phyloP scores from a whole-genome alignment of 2,888 invertebrate species.

The Brenthis hecate region DNA sequence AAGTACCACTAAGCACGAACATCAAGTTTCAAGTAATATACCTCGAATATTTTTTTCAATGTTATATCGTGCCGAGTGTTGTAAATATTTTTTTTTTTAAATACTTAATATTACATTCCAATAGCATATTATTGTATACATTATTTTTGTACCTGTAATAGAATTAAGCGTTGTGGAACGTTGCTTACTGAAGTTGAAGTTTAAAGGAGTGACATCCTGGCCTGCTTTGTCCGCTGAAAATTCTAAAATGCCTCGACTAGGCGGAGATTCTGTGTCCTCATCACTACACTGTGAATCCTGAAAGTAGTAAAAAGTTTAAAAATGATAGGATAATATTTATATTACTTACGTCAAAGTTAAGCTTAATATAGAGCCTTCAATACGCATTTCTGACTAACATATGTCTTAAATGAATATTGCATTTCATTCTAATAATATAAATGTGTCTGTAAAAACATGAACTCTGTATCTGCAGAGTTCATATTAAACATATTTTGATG shows the following conservation, averaged over 20 bases:
- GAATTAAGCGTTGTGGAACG: constrained; percentile 88
- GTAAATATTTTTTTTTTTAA: constrained; percentile 24
- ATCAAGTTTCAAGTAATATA: neutral
- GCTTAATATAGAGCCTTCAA: constrained; percentile 8
- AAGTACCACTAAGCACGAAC: constrained; percentile 49
- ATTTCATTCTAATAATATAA: neutral
- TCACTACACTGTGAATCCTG: constrained; percentile 79
- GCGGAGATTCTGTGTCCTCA: constrained; percentile 76
- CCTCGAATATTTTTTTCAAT: neutral
- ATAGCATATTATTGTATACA: constrained; percentile 23
- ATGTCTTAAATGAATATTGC: neutral
- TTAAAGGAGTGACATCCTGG: constrained; percentile 92
- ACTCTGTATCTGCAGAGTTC: no score
- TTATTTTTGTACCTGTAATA: constrained; percentile 84
- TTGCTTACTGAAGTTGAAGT: constrained; percentile 89
- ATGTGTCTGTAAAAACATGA: no score
- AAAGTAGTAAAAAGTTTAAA: constrained; percentile 27
- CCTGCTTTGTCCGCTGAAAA: constrained; percentile 94
- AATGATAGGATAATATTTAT: neutral
- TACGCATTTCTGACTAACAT: neutral
- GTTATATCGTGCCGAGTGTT: constrained; percentile 26
- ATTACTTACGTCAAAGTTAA: neutral
- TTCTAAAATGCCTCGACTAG: constrained; percentile 89
- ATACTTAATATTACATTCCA: constrained; percentile 43
- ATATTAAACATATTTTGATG: no score